These are phyloP conservation scores for Adelges cooleyi DNA, from an alignment of 1,140 invertebrate species.

Conservation along the genomic window DNA sequence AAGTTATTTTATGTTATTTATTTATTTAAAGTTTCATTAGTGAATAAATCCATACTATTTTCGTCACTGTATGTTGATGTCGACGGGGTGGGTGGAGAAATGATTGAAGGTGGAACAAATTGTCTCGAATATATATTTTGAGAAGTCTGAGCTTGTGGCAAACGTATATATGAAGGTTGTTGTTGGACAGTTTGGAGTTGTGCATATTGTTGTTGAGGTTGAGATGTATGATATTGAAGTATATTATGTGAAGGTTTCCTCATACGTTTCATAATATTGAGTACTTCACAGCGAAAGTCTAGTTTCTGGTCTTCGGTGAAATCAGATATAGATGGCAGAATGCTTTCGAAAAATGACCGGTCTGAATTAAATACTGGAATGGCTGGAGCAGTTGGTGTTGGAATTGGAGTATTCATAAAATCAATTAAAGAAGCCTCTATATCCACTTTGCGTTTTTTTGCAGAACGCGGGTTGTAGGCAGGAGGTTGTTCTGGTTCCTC, in stretches of 20 bases:
- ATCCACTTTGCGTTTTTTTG: neutral
- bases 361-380: neutral
- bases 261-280: neutral
- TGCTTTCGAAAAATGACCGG: neutral
- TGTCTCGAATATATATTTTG: no score
- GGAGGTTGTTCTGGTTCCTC: neutral
- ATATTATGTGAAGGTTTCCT: neutral
- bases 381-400: neutral
- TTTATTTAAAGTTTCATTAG: no score
- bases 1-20: no score
- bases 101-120: no score
- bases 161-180: no score
- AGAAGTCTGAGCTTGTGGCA: no score
- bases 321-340: neutral
- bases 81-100: no score
- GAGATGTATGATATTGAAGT: no score
- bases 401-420: slow-evolving; percentile 6
- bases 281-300: neutral
- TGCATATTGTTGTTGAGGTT: no score
- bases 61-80: no score
- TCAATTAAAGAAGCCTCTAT: neutral
- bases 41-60: no score
- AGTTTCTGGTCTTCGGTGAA: neutral
- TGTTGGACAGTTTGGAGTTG: no score
- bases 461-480: neutral